These are phyloP conservation scores for Semnornis frantzii DNA, from an alignment of 2,113 vertebrate genomes.

Conservation along the genomic window DNA sequence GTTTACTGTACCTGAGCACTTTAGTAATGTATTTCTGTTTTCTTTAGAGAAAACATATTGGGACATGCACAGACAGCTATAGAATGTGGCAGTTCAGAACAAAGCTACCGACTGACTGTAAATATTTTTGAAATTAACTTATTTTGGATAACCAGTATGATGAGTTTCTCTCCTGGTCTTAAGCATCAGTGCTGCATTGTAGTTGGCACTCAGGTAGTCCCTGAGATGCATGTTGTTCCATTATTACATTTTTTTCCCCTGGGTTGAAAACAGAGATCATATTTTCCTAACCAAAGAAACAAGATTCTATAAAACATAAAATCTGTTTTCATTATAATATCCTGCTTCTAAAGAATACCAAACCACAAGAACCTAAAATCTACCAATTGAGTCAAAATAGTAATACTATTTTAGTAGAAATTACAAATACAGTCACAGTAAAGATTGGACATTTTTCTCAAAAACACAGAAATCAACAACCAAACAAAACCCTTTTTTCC, in stretches of 20 bases:
- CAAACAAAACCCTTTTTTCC: neutral
- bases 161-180: neutral
- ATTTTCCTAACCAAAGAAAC: neutral
- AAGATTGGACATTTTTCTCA: neutral
- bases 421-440: neutral
- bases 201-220: neutral
- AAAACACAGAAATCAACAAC: neutral
- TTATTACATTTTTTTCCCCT: neutral
- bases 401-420: neutral
- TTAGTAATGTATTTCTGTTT: rapidly evolving
- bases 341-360: neutral
- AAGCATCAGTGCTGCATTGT: neutral
- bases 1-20: neutral
- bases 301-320: neutral
- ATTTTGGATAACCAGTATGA: neutral
- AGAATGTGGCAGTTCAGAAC: neutral
- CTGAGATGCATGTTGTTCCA: neutral
- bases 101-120: neutral
- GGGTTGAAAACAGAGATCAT: neutral
- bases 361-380: neutral
- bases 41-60: rapidly evolving
- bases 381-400: neutral
- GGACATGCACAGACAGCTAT: neutral
- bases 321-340: neutral
- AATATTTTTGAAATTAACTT: neutral